Evolutionary conservation across 2,797 vertebrate species (phyloP).

Genomic region (Chelidonichthys spinosus): DNA sequence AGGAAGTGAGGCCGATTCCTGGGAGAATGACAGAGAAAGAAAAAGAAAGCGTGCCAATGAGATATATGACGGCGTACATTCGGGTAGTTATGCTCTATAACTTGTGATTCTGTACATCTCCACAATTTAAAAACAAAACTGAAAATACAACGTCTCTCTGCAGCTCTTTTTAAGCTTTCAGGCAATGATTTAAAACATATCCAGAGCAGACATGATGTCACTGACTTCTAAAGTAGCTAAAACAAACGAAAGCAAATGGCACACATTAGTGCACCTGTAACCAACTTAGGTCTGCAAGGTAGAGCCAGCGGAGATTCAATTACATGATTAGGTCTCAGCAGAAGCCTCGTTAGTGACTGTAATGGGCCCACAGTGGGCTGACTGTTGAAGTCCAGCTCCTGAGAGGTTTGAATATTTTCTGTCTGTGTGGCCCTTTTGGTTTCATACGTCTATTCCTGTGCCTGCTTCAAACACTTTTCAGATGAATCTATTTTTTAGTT

Average conservation of each 20-base stretch:
- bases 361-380: slow-evolving; percentile 20
- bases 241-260: slow-evolving; percentile 24
- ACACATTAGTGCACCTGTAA: slow-evolving; percentile 61
- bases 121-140: slow-evolving; percentile 35
- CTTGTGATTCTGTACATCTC: slow-evolving; percentile 22
- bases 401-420: slow-evolving; percentile 18
- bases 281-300: slow-evolving; percentile 33
- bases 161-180: not conserved
- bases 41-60: slow-evolving; percentile 42
- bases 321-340: slow-evolving; percentile 39
- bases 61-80: slow-evolving; percentile 39
- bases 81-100: slow-evolving; percentile 2
- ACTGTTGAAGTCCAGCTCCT: slow-evolving; percentile 38
- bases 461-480: not conserved
- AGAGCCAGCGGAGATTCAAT: slow-evolving; percentile 41
- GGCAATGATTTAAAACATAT: slow-evolving; percentile 24
- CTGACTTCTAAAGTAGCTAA: slow-evolving; percentile 36
- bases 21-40: slow-evolving; percentile 14
- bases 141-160: slow-evolving; percentile 19
- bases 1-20: slow-evolving; percentile 35
- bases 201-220: slow-evolving; percentile 66
- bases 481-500: slow-evolving; percentile 4
- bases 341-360: slow-evolving; percentile 25
- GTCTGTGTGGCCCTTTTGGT: slow-evolving; percentile 15
- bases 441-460: slow-evolving; percentile 14